Conservation (phyloP, 2,888 invertebrate genomes). For the Icerya purchasi region DNA sequence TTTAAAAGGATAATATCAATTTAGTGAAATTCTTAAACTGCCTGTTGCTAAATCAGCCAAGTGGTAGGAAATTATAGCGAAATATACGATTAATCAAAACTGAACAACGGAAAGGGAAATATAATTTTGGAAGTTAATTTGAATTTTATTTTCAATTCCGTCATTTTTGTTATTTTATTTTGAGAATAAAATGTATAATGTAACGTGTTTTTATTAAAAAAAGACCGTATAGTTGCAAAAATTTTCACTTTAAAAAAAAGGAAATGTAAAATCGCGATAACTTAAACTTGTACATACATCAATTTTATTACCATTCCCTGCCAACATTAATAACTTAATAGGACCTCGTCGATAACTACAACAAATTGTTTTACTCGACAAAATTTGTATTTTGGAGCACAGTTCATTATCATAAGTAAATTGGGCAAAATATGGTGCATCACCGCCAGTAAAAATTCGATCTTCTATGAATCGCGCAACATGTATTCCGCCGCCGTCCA, state of each 20-base stretch:
- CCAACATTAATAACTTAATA: constrained; percentile 29
- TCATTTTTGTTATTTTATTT: too few relatives aligned
- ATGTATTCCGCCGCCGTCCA: constrained; percentile 54
- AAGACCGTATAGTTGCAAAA: background rate
- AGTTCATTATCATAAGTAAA: constrained; percentile 57
- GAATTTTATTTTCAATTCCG: too few relatives aligned
- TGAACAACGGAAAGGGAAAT: too few relatives aligned
- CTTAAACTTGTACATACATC: constrained; percentile 74
- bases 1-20: too few relatives aligned
- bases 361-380: constrained; percentile 55
- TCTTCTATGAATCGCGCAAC: constrained; percentile 56
- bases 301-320: constrained; percentile 63
- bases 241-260: constrained; percentile 3
- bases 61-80: too few relatives aligned
- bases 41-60: too few relatives aligned
- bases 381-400: constrained; percentile 57
- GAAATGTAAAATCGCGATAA: constrained; percentile 27
- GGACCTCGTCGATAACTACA: constrained; percentile 23
- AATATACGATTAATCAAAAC: too few relatives aligned
- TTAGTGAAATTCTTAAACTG: too few relatives aligned
- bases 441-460: constrained; percentile 55
- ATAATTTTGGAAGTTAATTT: too few relatives aligned
- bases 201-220: too few relatives aligned
- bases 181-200: too few relatives aligned
- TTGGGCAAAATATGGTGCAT: constrained; percentile 50